phyloP scores from a whole-genome alignment of 2,797 vertebrate genomes.

The Megalops cyprinoides region DNA sequence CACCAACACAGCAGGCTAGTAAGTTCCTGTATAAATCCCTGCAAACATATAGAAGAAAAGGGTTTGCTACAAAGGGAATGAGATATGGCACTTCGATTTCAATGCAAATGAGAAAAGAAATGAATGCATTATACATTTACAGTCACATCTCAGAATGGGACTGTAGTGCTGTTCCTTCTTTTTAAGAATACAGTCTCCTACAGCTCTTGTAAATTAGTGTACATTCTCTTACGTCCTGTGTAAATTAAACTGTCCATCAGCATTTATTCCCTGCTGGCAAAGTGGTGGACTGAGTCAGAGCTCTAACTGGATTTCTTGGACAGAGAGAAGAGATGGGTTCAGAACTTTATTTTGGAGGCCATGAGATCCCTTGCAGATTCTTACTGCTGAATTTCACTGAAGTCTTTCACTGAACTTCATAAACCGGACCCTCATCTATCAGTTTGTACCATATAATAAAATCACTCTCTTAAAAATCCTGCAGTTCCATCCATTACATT shows the following conservation, averaged over 20 bases:
- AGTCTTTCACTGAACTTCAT: too few species aligned
- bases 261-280: conserved; percentile 51
- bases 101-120: conserved; percentile 69
- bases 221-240: conserved; percentile 54
- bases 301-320: conserved; percentile 38
- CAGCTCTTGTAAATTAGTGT: conserved; percentile 68
- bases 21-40: conserved; percentile 38
- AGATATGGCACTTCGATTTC: conserved; percentile 67
- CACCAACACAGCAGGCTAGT: conserved; percentile 41
- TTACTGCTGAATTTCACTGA: background rate
- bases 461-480: too few species aligned
- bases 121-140: conserved; percentile 54
- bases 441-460: too few species aligned
- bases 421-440: too few species aligned
- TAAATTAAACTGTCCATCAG: conserved; percentile 76
- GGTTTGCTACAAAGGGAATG: conserved; percentile 49
- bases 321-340: conserved; percentile 28
- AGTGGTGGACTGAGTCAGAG: conserved; percentile 33
- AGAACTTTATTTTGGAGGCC: too few species aligned
- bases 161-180: conserved; percentile 56
- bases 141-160: conserved; percentile 63
- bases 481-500: too few species aligned
- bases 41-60: conserved; percentile 51
- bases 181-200: conserved; percentile 60
- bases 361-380: background rate